Evolutionary conservation across 2,113 vertebrate species (phyloP), one percentile per base, ranked within the genome.

Genomic region (Dendropsophus ebraccatus): DNA sequence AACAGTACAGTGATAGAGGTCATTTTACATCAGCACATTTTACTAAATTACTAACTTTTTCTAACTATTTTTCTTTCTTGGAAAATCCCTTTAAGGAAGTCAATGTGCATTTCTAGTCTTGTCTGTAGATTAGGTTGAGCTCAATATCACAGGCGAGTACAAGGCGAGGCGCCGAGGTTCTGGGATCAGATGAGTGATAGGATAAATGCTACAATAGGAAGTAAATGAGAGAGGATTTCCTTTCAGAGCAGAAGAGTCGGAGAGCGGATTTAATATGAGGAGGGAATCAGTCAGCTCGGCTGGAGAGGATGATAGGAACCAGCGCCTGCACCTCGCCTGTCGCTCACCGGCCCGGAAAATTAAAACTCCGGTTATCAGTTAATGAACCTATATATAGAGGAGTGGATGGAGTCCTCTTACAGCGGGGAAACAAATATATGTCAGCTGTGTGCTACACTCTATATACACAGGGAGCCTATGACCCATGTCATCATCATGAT

Each of bases 321-420:
- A 30, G 5, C 17, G 28, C 30, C 60, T 30, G 2, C 28, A 1
- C 19, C 65, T 8, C 13, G 28, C 30, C 60, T 23, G 60, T 7
- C 25, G 60, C 60, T 65, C 60, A 30, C 65, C 65, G 30, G 28
- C 30, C 28, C 65, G 65, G 65, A 69, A 69, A 69, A 69, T 69
- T 69, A 69, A 32, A 69, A 32, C 28, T 69, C 30, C 65, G 5
- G 65, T 69, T 69, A 69, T 69, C 65, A 69, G 65, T 69, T 69
- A 69, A 32, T 69, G 65, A 35, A 69, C 16, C 65, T 5, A 30
- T 13, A 30, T 65, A 30, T 28, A 12, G 25, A 13, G 28, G 30
- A 35, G 3, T 8, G 41, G 41, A 41, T 5, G 41, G 41, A 65
- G 56, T 60, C 56, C 1, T 7, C 13, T 6, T 16, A 30, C 60